A percentile compares a stretch with the other conserved stretches of the same genome.
phyloP scores from a whole-genome alignment of 2,888 invertebrate species.

The Ellobium chinense region DNA sequence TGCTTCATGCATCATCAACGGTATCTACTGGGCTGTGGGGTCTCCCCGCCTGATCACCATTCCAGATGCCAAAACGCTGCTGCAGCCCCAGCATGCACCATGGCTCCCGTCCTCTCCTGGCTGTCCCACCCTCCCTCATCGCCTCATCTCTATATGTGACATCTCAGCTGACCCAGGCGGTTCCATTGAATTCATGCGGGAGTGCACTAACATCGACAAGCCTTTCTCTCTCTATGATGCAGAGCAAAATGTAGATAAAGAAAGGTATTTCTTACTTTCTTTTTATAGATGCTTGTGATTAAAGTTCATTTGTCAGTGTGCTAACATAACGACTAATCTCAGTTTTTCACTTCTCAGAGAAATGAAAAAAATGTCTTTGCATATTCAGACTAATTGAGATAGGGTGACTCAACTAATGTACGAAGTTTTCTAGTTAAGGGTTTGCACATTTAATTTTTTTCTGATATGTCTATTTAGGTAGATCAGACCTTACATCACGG shows the following conservation, averaged over 20 bases:
- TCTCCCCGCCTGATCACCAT: slow-evolving; percentile 97
- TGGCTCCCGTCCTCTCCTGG: slow-evolving; percentile 89
- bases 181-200: slow-evolving; percentile 99
- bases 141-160: slow-evolving; percentile 95
- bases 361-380: too few relatives aligned
- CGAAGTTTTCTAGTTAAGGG: too few relatives aligned
- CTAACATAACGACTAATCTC: too few relatives aligned
- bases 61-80: slow-evolving; percentile 96
- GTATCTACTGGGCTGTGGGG: slow-evolving; percentile 99
- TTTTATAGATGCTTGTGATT: too few relatives aligned
- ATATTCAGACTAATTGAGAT: too few relatives aligned
- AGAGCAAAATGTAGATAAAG: slow-evolving; percentile 97
- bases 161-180: slow-evolving; percentile 99
- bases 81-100: slow-evolving; percentile 90
- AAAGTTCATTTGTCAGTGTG: too few relatives aligned
- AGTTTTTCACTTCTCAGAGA: too few relatives aligned
- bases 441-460: too few relatives aligned
- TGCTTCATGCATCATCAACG: slow-evolving; percentile 97
- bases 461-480: too few relatives aligned
- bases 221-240: slow-evolving; percentile 99
- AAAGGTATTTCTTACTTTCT: slow-evolving; percentile 87
- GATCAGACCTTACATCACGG: too few relatives aligned
- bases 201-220: slow-evolving; percentile 99
- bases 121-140: slow-evolving; percentile 77
- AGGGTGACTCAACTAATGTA: too few relatives aligned